phyloP scores from a whole-genome alignment of 2,113 vertebrate genomes.

The Ptilorrhoa leucosticta region DNA sequence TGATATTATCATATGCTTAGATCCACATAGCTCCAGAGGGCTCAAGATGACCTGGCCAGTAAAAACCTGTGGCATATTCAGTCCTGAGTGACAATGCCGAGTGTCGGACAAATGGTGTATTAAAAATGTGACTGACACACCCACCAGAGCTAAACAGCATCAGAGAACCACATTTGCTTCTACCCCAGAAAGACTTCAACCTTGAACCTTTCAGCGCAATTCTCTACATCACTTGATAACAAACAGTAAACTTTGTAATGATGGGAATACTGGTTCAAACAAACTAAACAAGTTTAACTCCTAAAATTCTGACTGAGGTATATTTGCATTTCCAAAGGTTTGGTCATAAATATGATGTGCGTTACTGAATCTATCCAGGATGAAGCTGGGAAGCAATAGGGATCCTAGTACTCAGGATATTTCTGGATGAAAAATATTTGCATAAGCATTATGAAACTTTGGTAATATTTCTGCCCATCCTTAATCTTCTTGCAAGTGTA shows the following conservation, averaged over 20 bases:
- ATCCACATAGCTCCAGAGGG: neutral
- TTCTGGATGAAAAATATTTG: neutral
- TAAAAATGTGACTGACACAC: neutral
- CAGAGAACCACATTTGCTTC: neutral
- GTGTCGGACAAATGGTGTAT: neutral
- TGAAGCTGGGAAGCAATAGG: constrained; percentile 43
- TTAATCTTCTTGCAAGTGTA: neutral
- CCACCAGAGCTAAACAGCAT: neutral
- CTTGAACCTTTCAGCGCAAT: neutral
- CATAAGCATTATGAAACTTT: neutral
- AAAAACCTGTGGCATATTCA: neutral
- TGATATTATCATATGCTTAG: neutral
- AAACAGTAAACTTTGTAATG: neutral
- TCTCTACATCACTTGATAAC: neutral
- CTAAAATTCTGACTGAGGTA: neutral
- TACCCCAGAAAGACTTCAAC: neutral
- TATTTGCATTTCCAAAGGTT: neutral
- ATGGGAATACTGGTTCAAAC: neutral
- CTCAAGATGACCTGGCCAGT: neutral
- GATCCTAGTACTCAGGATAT: neutral
- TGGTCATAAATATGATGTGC: neutral
- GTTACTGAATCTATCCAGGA: constrained; percentile 44
- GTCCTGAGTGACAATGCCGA: neutral
- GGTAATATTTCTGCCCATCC: neutral
- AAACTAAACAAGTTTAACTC: constrained; percentile 22